Base-by-base conservation (phyloP, 1,140 invertebrate species). In the Zaprionus camerounensis region DNA sequence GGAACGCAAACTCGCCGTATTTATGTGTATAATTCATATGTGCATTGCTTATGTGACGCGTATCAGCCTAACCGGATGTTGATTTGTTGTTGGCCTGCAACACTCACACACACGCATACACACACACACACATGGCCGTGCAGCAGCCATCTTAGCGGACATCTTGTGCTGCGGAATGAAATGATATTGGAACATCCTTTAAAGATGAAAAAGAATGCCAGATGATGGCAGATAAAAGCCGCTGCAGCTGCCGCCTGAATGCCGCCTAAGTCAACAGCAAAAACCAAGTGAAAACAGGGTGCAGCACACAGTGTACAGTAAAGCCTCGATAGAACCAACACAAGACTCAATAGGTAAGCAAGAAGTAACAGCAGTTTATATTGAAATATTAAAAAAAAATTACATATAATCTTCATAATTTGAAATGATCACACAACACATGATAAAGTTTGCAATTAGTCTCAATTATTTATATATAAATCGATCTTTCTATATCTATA, bases 1-100 rank as follows among this genome's bases (percentile, higher is more conserved):
- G 58, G 20, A 28, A 44, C 36, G 44, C 28, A 34, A 11, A 17
- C 57, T 53, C 15, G 31, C 31, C 31, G 26, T 49, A 41, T 63
- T 55, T 72, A 46, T 76, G 69, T 76, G 58, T 61, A 71, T 64
- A 76, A 76, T 72, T 80, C 77, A 80, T 68, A 76, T 68, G 75
- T 76, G 74, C 74, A 76, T 72, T 66, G 74, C 49, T 61, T 76
- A 22, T 53, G 44, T 31, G 31, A 36, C 51, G 49, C 49, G 41
- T 68, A 74, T 55, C 64, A 65, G 74, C 62, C 62, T 76, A 76
- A 72, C 74, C 74, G 74, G 74, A 76, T 76, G 74, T 76, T 72
- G 74, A 72, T 76, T 76, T 72, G 70, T 67, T 72, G 55, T 13
- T 51, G 62, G 61, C 73, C 26, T 64, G 68, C 69, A 70, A 63